phyloP scores from a whole-genome alignment of 2,797 vertebrate genomes.

The Argentina silus region DNA sequence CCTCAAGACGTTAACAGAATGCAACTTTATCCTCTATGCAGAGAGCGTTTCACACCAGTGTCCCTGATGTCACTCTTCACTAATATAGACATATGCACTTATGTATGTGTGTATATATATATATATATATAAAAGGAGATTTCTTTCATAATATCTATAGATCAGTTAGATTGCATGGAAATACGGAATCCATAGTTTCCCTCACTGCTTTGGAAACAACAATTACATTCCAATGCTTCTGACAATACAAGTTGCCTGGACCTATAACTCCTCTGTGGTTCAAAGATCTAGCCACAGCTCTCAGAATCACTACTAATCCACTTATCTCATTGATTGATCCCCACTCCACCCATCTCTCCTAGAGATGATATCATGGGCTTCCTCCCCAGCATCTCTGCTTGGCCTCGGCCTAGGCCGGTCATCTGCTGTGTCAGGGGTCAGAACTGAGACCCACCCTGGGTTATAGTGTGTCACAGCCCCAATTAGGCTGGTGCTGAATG shows the following conservation, averaged over 20 bases:
- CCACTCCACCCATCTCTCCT: conserved; percentile 30
- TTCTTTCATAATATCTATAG: conserved; percentile 11
- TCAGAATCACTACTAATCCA: conserved; percentile 53
- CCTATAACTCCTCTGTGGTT: conserved; percentile 30
- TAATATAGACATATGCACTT: neutral
- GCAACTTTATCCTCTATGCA: conserved; percentile 49
- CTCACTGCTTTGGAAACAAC: neutral
- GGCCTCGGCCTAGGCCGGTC: conserved; percentile 20
- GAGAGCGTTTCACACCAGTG: conserved; percentile 29
- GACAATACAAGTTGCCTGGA: conserved; percentile 17
- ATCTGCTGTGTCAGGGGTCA: conserved; percentile 48
- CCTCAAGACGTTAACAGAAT: conserved; percentile 53
- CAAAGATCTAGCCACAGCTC: conserved; percentile 40
- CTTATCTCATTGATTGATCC: conserved; percentile 58
- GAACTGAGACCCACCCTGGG: conserved; percentile 37
- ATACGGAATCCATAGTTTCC: conserved; percentile 2
- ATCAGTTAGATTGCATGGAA: conserved; percentile 55
- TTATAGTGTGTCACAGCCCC: conserved; percentile 24
- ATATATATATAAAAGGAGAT: neutral
- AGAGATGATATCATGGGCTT: conserved; percentile 50
- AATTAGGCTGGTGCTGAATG: conserved; percentile 38
- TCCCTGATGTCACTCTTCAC: neutral
- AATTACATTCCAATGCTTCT: neutral
- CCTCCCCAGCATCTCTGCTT: conserved; percentile 21
- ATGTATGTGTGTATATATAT: neutral